Evolutionary conservation across 2,797 vertebrate species (phyloP), one percentile per base, ranked within the genome.

Genomic region (Xenentodon cancila): DNA sequence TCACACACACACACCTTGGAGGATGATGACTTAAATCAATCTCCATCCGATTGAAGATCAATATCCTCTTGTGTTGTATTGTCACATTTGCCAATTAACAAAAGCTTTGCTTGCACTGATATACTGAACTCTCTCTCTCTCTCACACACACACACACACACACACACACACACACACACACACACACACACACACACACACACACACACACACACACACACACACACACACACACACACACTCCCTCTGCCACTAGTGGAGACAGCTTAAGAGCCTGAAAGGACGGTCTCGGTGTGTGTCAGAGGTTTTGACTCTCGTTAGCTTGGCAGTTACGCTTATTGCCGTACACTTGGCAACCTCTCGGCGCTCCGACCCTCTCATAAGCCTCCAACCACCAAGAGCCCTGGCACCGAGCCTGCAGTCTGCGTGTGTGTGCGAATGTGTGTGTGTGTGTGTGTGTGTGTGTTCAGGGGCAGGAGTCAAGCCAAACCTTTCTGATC

Each of bases 51-150:
- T 90, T 84, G 79, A 79, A 80, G 82, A 92, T 93, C 92, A 89
- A 92, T 93, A 91, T 62, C 47, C 71, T 65, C 82, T 85, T 75
- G 58, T 89, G 88, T 89, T 85, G 73, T 85, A 89, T 90, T 77
- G 89, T 91, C 91, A 91, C 89, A 89, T 90, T 89, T 87, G 81
- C 84, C 89, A 87, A 91, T 91, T 91, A 91, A 91, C 86, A 87
- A 80, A 84, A 73, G 71, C 78, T 68, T 89, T 86, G 82, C 86
- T 85, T 82, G 82, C 66, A 70, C 78, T 90, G 80, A 87, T 78
- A 83, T 64, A 88, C 78, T 88, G 75, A 87, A 86, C 77, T 70
- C 68, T 64, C 46, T 50, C 30, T 30, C 30, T 30, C 30, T 30
- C 59, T 48, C 66, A 30, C 46, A 77, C 50, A 44, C 56, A 61